Evolutionary conservation across 2,888 invertebrate species (phyloP), one percentile per base, ranked within the genome.

Genomic region (Gryllus longicercus): DNA sequence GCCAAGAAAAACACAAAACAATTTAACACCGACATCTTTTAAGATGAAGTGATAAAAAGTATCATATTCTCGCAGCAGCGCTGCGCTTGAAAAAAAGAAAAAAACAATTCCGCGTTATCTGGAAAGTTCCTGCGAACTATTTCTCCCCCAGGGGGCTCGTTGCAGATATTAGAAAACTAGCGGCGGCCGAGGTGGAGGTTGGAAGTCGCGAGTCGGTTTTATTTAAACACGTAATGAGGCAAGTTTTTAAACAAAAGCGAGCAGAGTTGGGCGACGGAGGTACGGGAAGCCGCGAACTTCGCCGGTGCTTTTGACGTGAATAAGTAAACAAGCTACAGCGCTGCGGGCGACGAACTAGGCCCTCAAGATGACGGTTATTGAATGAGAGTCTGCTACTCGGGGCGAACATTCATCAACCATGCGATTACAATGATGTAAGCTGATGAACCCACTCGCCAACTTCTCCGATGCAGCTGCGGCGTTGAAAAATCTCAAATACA

Each of bases 41-140:
- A 63, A 63, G 63, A 63, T 63, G 63, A n/a, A 63, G 63, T 63
- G 63, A 63, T 63, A 63, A 63, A 63, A 63, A 63, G 63, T 63
- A 63, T n/a, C 63, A 63, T 38, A 38, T 63, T 63, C 63, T 63
- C 63, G 63, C 63, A 14, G 3, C 63, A 63, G 63, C 63, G 63
- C n/a, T 63, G 14, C 63, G n/a, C 63, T 63, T 63, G 14, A 63
- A 63, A 63, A 63, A 63, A 63, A 1, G 8, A 38, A 38, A 38
- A 21, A 38, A 18, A 63, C 63, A 63, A n/a, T n/a, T 18, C 14
- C 63, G 63, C 8, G 63, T 63, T 63, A 63, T 63, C 63, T 63
- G n/a, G 16, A 63, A 63, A 63, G 63, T 63, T 63, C n/a, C 16
- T 63, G 8, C 63, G 16, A 63, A 63, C 16, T 63, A 63, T 63